Evolutionary conservation across 2,113 vertebrate genomes (phyloP).

Genomic region (Amia ocellicauda): DNA sequence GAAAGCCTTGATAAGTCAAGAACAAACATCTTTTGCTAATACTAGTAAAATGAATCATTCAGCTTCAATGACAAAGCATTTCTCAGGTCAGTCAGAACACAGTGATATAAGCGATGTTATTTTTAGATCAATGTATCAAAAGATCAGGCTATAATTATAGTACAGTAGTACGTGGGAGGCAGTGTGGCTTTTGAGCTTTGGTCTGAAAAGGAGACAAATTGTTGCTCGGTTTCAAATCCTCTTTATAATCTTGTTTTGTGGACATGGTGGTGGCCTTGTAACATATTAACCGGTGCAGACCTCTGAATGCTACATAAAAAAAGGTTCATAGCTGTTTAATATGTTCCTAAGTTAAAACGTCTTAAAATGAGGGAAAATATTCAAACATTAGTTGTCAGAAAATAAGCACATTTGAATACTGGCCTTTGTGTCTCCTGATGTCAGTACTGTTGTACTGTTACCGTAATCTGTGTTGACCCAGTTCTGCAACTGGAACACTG

Average conservation of each 20-base stretch:
- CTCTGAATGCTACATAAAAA: no score
- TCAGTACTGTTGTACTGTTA: neutral
- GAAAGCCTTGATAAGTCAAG: neutral
- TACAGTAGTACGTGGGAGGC: slow-evolving; percentile 28
- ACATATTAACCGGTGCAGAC: neutral
- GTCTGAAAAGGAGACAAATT: neutral
- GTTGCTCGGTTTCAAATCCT: neutral
- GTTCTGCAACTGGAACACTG: slow-evolving; percentile 4
- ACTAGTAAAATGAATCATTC: neutral
- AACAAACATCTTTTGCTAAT: neutral
- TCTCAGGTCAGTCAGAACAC: neutral
- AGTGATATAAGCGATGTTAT: slow-evolving; percentile 29
- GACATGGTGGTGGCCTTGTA: neutral
- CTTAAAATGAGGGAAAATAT: no score
- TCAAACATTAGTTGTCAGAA: no score
- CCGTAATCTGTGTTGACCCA: neutral
- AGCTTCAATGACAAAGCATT: slow-evolving; percentile 1
- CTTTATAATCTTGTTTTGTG: no score
- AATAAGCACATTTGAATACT: no score
- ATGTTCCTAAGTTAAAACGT: neutral
- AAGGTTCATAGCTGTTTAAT: no score
- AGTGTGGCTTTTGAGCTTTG: slow-evolving; percentile 16
- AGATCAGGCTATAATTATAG: slow-evolving; percentile 31
- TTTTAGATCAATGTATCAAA: slow-evolving; percentile 33
- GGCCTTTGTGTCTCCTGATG: no score